A percentile compares a stretch with the other conserved stretches of the same genome.
Evolutionary conservation across 37 sponge, comb jelly and placozoan species (phyloP).

Genomic region (Geodia barretti): DNA sequence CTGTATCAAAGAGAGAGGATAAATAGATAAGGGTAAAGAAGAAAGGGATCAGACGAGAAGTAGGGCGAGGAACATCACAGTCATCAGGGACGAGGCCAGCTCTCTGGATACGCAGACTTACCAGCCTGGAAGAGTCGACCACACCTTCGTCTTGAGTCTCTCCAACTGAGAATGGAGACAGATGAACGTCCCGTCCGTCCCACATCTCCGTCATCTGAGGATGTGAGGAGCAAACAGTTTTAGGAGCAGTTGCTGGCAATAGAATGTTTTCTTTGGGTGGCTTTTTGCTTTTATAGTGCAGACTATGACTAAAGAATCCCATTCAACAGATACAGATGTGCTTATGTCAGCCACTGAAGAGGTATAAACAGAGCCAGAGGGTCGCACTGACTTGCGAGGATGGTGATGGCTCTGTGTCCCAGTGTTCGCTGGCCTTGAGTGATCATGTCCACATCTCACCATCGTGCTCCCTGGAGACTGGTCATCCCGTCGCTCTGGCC

Average conservation of each 20-base stretch:
- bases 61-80: slow-evolving; percentile 25
- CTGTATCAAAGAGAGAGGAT: background rate
- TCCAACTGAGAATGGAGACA: slow-evolving; percentile 68
- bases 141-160: slow-evolving; percentile 68
- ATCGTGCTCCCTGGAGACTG: slow-evolving; percentile 21
- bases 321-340: background rate
- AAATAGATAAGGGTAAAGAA: background rate
- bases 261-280: no score
- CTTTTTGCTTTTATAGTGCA: no score
- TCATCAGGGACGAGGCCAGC: slow-evolving; percentile 46
- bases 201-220: slow-evolving; percentile 65
- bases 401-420: slow-evolving; percentile 50
- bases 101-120: slow-evolving; percentile 57
- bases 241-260: no score
- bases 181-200: slow-evolving; percentile 70
- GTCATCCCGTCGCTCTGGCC: slow-evolving; percentile 33
- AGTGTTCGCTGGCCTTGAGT: slow-evolving; percentile 6
- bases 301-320: background rate
- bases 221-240: background rate
- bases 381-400: slow-evolving; percentile 50
- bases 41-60: background rate
- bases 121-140: slow-evolving; percentile 69
- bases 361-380: background rate
- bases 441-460: slow-evolving; percentile 37
- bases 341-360: no score